Conservation (phyloP, 2,113 vertebrate species). For the Coturnix japonica region DNA sequence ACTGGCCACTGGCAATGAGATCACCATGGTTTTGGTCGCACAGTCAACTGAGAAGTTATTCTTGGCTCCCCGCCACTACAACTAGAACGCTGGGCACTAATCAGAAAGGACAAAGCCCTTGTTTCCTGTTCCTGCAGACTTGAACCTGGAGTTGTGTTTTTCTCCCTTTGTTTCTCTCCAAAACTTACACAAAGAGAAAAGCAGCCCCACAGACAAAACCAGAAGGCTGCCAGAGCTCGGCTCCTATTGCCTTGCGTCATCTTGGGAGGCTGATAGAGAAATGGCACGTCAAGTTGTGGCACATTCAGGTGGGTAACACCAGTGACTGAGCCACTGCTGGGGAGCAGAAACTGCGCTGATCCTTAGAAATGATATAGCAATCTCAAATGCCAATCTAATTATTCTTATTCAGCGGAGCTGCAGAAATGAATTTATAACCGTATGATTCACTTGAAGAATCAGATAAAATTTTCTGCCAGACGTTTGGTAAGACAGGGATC, state of each 20-base stretch:
- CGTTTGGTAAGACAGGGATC: neutral
- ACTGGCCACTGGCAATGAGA: slow-evolving; percentile 35
- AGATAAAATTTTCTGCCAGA: slow-evolving; percentile 7
- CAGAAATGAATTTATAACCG: neutral
- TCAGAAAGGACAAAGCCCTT: slow-evolving; percentile 41
- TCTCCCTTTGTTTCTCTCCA: neutral
- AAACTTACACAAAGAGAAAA: slow-evolving; percentile 10
- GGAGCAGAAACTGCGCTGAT: slow-evolving; percentile 6
- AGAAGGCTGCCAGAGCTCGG: neutral
- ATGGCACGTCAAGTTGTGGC: neutral
- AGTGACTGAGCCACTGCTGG: neutral
- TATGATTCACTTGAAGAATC: neutral
- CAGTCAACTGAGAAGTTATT: slow-evolving; percentile 36
- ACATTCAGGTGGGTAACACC: neutral
- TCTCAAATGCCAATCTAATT: slow-evolving; percentile 46
- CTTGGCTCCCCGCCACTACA: slow-evolving; percentile 49
- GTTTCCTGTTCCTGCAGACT: slow-evolving; percentile 50
- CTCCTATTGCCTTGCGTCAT: rapidly evolving
- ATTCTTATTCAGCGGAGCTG: slow-evolving; percentile 9
- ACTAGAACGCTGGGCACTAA: slow-evolving; percentile 8
- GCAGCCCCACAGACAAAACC: neutral
- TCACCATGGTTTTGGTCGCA: neutral
- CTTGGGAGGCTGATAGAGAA: neutral
- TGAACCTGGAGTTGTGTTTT: neutral
- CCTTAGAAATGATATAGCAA: neutral